phyloP scores from a whole-genome alignment of 2,888 invertebrate genomes.

The Tenthredo amoena region DNA sequence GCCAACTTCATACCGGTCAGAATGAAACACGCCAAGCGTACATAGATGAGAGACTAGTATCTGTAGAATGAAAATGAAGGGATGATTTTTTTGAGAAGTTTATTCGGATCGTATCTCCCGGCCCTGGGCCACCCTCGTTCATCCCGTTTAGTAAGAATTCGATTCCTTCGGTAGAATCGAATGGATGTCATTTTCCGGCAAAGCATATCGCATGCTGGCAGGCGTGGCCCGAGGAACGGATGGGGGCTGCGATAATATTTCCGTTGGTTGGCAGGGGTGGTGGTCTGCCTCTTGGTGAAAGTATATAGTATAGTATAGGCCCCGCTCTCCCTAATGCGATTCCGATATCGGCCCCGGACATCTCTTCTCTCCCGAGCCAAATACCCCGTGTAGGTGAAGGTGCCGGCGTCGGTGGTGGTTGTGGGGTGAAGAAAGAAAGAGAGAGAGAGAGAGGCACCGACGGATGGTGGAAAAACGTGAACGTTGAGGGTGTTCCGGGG shows the following conservation, averaged over 20 bases:
- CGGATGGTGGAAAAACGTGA: slow-evolving; percentile 46
- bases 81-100: neutral
- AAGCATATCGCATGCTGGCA: slow-evolving; percentile 53
- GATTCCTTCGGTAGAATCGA: slow-evolving; percentile 44
- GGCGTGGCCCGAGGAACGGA: slow-evolving; percentile 51
- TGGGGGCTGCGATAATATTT: slow-evolving; percentile 54
- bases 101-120: neutral
- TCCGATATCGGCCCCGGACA: slow-evolving; percentile 72
- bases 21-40: too few species aligned
- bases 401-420: neutral
- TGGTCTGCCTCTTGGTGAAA: slow-evolving; percentile 40
- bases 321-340: slow-evolving; percentile 71
- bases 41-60: too few species aligned
- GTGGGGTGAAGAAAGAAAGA: slow-evolving; percentile 36
- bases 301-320: neutral
- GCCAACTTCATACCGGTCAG: too few species aligned
- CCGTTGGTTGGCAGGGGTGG: slow-evolving; percentile 52
- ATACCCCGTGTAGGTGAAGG: slow-evolving; percentile 2
- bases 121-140: neutral
- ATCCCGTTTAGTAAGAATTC: slow-evolving; percentile 19
- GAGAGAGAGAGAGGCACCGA: neutral
- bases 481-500: slow-evolving; percentile 55
- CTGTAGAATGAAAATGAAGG: neutral
- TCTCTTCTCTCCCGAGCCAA: slow-evolving; percentile 59
- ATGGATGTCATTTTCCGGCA: slow-evolving; percentile 50